Evolutionary conservation across 2,113 vertebrate genomes (phyloP).

Genomic region (Dolichotis patagonum): DNA sequence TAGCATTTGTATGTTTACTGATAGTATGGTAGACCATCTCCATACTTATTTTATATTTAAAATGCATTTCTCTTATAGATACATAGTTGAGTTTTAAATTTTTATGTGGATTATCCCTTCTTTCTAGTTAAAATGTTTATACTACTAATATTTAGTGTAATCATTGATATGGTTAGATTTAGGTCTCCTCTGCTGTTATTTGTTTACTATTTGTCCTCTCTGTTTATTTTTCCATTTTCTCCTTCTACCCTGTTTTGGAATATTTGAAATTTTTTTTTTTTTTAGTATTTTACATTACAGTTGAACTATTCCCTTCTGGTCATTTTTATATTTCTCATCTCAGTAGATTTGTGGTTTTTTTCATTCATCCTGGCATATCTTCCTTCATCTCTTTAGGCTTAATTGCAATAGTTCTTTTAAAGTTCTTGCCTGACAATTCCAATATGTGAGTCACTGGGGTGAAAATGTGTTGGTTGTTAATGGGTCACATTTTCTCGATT

Average conservation of each 20-base stretch:
- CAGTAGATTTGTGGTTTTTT: neutral
- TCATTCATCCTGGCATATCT: neutral
- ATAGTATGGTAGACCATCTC: neutral
- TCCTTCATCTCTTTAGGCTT: neutral
- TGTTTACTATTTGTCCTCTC: neutral
- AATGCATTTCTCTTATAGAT: neutral
- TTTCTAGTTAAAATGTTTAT: neutral
- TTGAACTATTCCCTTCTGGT: neutral
- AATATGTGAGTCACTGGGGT: neutral
- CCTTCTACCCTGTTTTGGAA: neutral
- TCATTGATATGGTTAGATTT: neutral
- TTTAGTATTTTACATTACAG: neutral
- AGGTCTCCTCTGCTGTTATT: neutral
- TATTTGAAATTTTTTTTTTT: neutral
- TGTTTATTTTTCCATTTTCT: neutral
- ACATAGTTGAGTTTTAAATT: neutral
- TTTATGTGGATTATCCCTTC: neutral
- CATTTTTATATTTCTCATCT: neutral
- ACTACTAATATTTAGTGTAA: neutral
- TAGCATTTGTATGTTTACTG: neutral
- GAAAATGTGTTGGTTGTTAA: neutral
- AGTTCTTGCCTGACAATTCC: neutral
- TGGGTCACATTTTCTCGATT: neutral
- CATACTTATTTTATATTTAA: neutral
- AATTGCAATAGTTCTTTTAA: neutral